Percentiles rank a stretch among this genome's conserved stretches.
phyloP scores from a whole-genome alignment of 1,140 invertebrate genomes.

The Hesperophylax magnus region DNA sequence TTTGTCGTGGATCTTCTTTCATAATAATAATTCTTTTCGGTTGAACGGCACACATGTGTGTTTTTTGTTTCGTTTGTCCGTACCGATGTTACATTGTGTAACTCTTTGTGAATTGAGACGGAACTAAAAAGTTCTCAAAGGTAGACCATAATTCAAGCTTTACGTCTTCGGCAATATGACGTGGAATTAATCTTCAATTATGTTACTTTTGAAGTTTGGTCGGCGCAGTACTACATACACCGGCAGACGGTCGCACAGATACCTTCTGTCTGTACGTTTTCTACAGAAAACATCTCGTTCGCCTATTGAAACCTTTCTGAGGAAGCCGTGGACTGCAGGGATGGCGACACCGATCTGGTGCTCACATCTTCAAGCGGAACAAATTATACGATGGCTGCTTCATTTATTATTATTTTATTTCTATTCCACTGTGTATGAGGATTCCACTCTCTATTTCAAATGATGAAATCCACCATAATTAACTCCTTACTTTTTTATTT shows the following conservation, averaged over 20 bases:
- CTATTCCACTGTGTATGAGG: background rate
- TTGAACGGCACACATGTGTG: constrained; percentile 47
- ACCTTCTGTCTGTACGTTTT: constrained; percentile 32
- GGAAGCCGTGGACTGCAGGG: background rate
- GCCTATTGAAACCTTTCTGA: background rate
- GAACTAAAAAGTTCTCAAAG: constrained; percentile 51
- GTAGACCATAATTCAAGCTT: constrained; percentile 55
- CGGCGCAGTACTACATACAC: constrained; percentile 28
- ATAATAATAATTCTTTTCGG: constrained; percentile 56
- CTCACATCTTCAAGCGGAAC: constrained; percentile 1
- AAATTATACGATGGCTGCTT: background rate
- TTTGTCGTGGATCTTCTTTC: constrained; percentile 51
- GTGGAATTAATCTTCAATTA: constrained; percentile 58
- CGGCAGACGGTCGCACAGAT: background rate
- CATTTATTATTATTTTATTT: background rate
- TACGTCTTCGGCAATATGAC: constrained; percentile 55
- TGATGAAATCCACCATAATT: background rate
- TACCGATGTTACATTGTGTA: constrained; percentile 52
- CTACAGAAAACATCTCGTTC: constrained; percentile 28
- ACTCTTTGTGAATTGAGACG: constrained; percentile 53
- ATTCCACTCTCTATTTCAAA: background rate
- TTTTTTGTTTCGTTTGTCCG: constrained; percentile 50
- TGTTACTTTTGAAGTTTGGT: constrained; percentile 47
- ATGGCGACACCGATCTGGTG: background rate
- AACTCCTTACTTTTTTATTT: no score